Evolutionary conservation across 64 coral and sea anemone species (phyloP).

Genomic region (Stichodactyla helianthus): DNA sequence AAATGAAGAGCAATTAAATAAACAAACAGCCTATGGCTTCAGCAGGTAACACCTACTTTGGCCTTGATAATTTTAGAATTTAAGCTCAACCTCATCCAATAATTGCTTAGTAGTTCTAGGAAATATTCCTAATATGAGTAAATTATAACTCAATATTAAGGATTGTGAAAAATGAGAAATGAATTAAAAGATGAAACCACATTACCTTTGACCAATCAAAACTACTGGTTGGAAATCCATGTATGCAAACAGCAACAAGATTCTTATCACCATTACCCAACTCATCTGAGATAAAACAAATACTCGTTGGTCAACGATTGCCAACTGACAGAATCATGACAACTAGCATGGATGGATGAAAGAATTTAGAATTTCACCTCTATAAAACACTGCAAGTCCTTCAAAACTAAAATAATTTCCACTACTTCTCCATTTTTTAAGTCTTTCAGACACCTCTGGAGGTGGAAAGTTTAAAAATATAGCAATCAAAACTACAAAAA

Average conservation of each 20-base stretch:
- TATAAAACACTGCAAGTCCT: slow-evolving; percentile 86
- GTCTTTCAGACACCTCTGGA: slow-evolving; percentile 55
- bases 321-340: no score
- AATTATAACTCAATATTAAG: no score
- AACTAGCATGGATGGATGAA: no score
- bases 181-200: background rate
- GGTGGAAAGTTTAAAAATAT: slow-evolving; percentile 82
- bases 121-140: no score
- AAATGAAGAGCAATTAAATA: background rate
- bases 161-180: no score
- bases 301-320: background rate
- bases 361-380: slow-evolving; percentile 46
- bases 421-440: slow-evolving; percentile 65
- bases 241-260: slow-evolving; percentile 71
- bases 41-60: no score
- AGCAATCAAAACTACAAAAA: slow-evolving; percentile 52
- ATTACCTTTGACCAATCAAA: slow-evolving; percentile 85
- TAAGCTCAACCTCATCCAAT: no score
- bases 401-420: slow-evolving; percentile 84
- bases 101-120: no score
- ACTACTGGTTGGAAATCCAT: slow-evolving; percentile 87
- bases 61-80: no score
- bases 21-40: no score
- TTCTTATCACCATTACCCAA: background rate
- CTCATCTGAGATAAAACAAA: background rate